Evolutionary conservation across 2,888 invertebrate genomes (phyloP), one percentile per base, ranked within the genome.

Genomic region (Drosophila longiperda): DNA sequence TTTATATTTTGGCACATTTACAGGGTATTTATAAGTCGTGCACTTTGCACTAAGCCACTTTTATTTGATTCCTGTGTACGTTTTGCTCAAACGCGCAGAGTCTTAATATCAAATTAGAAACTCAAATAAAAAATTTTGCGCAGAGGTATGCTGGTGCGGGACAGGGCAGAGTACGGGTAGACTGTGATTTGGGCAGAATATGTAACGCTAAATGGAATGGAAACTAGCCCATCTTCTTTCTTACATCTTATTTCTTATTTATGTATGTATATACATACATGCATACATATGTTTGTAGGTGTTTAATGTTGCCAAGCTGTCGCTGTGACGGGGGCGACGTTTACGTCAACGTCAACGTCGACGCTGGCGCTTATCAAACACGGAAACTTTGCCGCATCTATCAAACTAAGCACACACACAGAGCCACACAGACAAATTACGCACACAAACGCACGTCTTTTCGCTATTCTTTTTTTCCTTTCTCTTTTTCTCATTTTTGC

Each of bases 361-460:
- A 23, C 66, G 48, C 17, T 66, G 64, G 23, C 66, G 87, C 85
- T 89, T 86, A 89, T 86, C 86, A 86, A 89, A 89, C 82, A 74
- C 86, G 89, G 86, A 86, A 86, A 84, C 84, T 76, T 73, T 80
- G 66, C 48, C 68, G 82, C 79, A 84, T 65, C 75, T 73, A 58
- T 60, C 78, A 74, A 81, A 72, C 72, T 77, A 80, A 45, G 36
- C 64, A 66, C 45, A 61, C 52, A 62, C 42, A 57, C 23, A 61
- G 1, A 34, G 0, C 49, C 49, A 59, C 29, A 20, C 0, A 29
- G 5, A 20, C 53, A 33, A 49, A 53, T 23, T 48, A 23, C 38
- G 36, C 36, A 58, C 42, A 59, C 50, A 33, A 12, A 29, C 33
- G 20, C 33, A 62, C 34, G 59, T 29, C 23, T 42, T 49, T 58